Evolutionary conservation across 2,888 invertebrate species (phyloP).

Genomic region (Anagyrus pseudococci): DNA sequence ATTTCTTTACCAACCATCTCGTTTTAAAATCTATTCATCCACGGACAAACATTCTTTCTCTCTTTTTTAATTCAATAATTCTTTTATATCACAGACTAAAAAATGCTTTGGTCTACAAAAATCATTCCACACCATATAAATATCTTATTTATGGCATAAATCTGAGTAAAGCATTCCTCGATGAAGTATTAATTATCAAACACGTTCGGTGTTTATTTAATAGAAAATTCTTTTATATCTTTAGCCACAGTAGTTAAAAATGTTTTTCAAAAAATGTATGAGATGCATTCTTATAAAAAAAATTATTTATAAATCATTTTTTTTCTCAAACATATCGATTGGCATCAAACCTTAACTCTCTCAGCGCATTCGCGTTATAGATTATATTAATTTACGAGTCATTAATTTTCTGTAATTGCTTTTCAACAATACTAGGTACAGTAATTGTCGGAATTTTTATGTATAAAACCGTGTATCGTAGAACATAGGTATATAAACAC

Average conservation of each 20-base stretch:
- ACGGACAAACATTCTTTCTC: constrained; percentile 39
- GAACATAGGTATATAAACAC: constrained; percentile 29
- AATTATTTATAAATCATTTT: constrained; percentile 10
- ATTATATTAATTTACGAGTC: no score
- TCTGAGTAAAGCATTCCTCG: constrained; percentile 17
- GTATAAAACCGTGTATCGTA: constrained; percentile 27
- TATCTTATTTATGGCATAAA: constrained; percentile 27
- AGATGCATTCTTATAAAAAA: constrained; percentile 13
- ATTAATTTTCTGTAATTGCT: constrained; percentile 38
- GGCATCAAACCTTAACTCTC: constrained; percentile 35
- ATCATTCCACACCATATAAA: constrained; percentile 32
- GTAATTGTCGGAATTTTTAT: constrained; percentile 21
- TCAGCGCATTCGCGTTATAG: constrained; percentile 40
- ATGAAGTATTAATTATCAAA: constrained; percentile 27
- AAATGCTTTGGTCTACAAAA: constrained; percentile 61
- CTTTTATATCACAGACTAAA: constrained; percentile 60
- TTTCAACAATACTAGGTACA: constrained; percentile 20
- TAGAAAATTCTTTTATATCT: constrained; percentile 18
- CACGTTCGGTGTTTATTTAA: constrained; percentile 20
- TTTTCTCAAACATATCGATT: constrained; percentile 18
- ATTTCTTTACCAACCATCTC: constrained; percentile 12
- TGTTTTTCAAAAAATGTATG: constrained; percentile 15
- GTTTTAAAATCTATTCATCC: constrained; percentile 20
- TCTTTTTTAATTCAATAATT: constrained; percentile 35
- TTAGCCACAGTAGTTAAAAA: constrained; percentile 13